These are phyloP conservation scores for Eupsilia transversa DNA, from an alignment of 2,888 invertebrate species.

Conservation along the genomic window DNA sequence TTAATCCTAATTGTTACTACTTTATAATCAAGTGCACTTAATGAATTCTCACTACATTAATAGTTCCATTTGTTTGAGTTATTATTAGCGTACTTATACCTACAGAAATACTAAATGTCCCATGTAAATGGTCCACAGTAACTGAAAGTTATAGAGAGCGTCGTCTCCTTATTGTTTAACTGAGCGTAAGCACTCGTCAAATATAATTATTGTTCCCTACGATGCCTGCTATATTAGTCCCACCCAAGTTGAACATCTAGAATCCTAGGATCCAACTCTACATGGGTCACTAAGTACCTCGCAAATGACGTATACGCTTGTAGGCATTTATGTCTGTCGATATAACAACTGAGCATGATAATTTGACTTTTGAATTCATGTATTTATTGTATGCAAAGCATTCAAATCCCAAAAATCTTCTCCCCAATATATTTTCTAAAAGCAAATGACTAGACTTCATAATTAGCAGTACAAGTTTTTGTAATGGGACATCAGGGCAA, in stretches of 20 bases:
- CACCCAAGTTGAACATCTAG: conserved; percentile 35
- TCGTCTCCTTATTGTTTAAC: conserved; percentile 25
- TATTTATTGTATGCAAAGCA: conserved; percentile 65
- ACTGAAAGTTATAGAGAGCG: conserved; percentile 39
- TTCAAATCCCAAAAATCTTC: conserved; percentile 45
- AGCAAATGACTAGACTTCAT: conserved; percentile 68
- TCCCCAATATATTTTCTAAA: conserved; percentile 59
- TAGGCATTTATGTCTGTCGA: conserved; percentile 62
- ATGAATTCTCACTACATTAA: conserved; percentile 84
- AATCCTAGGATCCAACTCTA: conserved; percentile 57
- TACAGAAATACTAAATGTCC: conserved; percentile 67
- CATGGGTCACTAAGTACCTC: conserved; percentile 65
- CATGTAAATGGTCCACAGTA: conserved; percentile 67
- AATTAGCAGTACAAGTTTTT: conserved; percentile 6
- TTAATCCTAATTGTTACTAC: conserved; percentile 74
- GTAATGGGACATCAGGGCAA: conserved; percentile 4
- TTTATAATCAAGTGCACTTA: conserved; percentile 88
- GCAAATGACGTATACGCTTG: conserved; percentile 72
- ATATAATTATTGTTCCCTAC: conserved; percentile 50
- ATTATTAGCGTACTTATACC: conserved; percentile 72
- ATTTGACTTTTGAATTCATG: conserved; percentile 57
- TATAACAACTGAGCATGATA: conserved; percentile 69
- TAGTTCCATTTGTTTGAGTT: conserved; percentile 77
- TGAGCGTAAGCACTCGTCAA: conserved; percentile 48
- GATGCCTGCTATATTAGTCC: conserved; percentile 43